Conservation (phyloP, 2,113 vertebrate genomes). For the Ptychochromis oligacanthus region DNA sequence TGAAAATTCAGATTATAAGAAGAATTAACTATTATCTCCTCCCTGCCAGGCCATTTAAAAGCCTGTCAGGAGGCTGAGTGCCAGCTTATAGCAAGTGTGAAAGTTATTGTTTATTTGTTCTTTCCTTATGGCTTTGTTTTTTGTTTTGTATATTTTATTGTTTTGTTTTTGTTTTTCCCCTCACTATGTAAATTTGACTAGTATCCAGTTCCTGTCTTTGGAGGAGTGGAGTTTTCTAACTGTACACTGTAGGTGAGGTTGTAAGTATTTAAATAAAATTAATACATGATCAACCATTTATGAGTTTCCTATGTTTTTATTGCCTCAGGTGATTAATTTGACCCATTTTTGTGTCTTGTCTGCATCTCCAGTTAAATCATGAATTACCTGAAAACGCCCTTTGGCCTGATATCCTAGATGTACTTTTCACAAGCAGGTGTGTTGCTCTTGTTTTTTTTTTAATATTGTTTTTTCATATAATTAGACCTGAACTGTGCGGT, state of each 20-base stretch:
- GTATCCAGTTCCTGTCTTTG: constrained; percentile 60
- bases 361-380: background rate
- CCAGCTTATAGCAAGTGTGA: constrained; percentile 23
- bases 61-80: background rate
- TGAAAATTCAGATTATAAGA: constrained; percentile 36
- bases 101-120: constrained; percentile 25
- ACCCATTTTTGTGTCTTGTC: background rate
- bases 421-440: background rate
- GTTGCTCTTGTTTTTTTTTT: background rate
- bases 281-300: constrained; percentile 64
- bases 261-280: constrained; percentile 83
- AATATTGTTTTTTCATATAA: constrained; percentile 1
- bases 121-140: constrained; percentile 41
- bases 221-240: constrained; percentile 79
- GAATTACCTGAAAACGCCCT: background rate
- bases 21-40: background rate
- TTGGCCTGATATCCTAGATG: background rate
- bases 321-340: background rate
- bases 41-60: background rate
- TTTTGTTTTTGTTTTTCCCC: constrained; percentile 21
- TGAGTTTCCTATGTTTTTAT: background rate
- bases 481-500: background rate
- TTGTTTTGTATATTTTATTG: constrained; percentile 37
- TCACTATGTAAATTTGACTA: constrained; percentile 66
- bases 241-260: constrained; percentile 77